Conservation (phyloP, 2,113 vertebrate genomes). For the Gracilinanus agilis region DNA sequence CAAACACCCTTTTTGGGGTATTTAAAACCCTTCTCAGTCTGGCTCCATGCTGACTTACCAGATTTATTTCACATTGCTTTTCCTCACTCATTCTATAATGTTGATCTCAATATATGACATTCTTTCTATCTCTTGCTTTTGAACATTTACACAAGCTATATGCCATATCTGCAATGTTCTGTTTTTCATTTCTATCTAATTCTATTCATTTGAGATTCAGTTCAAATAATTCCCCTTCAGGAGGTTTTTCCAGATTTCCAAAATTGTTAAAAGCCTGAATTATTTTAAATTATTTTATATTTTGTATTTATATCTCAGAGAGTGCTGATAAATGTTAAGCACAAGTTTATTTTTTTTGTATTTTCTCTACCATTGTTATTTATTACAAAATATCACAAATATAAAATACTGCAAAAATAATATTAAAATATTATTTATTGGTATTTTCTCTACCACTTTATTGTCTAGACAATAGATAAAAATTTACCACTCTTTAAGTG, state of each 20-base stretch:
- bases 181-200: not conserved
- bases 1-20: slow-evolving; percentile 8
- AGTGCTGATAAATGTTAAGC: not conserved
- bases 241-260: not conserved
- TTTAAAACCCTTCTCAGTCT: not conserved
- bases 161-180: not conserved
- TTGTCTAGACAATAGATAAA: not conserved
- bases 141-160: not conserved
- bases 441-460: not conserved
- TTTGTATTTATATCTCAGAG: not conserved
- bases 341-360: not conserved
- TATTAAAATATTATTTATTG: too few species aligned
- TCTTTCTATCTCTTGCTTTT: not conserved
- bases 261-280: not conserved
- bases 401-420: too few species aligned
- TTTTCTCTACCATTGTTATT: not conserved
- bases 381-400: too few species aligned
- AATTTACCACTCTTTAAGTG: not conserved
- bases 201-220: not conserved
- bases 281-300: not conserved
- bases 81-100: not conserved
- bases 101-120: not conserved
- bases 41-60: not conserved
- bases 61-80: not conserved
- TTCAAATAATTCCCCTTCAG: not conserved